Percentiles rank a stretch among this genome's conserved stretches.
Conservation (phyloP, 2,888 invertebrate species). For the Loripinus fragilis region DNA sequence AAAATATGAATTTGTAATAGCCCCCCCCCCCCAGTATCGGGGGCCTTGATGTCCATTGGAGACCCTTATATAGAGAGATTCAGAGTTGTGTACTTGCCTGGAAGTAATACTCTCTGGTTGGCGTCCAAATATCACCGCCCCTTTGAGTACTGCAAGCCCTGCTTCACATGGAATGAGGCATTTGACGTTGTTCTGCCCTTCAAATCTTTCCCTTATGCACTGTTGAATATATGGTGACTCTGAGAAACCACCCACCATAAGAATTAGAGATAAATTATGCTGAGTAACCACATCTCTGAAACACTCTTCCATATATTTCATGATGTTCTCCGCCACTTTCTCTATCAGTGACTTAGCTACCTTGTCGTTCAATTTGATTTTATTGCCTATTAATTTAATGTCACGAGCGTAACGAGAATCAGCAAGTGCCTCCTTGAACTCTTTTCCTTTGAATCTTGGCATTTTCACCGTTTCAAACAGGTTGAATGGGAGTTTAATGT, state of each 20-base stretch:
- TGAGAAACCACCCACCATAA: constrained; percentile 41
- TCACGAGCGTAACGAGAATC: constrained; percentile 21
- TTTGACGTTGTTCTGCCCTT: constrained; percentile 9
- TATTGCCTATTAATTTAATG: constrained; percentile 23
- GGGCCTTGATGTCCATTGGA: too few species aligned
- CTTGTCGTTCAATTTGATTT: constrained; percentile 7
- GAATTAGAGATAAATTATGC: constrained; percentile 31
- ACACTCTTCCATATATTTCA: constrained; percentile 19
- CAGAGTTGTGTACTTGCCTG: too few species aligned
- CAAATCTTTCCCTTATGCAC: constrained; percentile 26
- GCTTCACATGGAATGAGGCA: constrained; percentile 46
- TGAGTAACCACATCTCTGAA: constrained; percentile 15
- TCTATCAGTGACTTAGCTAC: constrained; percentile 3
- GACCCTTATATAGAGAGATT: too few species aligned
- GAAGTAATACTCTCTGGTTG: constrained; percentile 47
- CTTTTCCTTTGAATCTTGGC: constrained; percentile 1
- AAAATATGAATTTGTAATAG: too few species aligned
- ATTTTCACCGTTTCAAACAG: constrained; percentile 12
- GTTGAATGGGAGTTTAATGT: constrained; percentile 13
- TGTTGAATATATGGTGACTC: constrained; percentile 29
- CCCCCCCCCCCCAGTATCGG: too few species aligned
- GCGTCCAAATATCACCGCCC: constrained; percentile 48
- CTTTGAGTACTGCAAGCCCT: constrained; percentile 43
- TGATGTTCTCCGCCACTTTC: constrained; percentile 28
- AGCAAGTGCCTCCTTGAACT: constrained; percentile 32